phyloP scores from a whole-genome alignment of 2,113 vertebrate genomes.

The Nerophis ophidion region DNA sequence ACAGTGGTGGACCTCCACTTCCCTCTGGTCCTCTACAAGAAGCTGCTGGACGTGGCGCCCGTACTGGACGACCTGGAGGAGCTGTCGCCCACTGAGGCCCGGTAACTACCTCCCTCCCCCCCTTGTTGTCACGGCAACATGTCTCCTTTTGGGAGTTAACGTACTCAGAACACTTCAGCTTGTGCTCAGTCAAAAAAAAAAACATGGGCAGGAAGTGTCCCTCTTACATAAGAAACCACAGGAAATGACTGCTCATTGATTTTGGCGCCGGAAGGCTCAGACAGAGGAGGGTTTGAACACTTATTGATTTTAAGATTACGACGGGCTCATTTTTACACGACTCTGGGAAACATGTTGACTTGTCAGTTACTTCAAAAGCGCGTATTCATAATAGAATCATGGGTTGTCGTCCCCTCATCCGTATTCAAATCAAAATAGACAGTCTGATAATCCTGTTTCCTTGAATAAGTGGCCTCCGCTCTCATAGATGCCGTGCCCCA shows the following conservation, averaged over 20 bases:
- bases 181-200: no score
- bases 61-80: slow-evolving; percentile 89
- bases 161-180: background rate
- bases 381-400: no score
- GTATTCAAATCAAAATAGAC: no score
- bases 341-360: no score
- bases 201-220: background rate
- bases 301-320: slow-evolving; percentile 32
- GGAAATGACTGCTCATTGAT: slow-evolving; percentile 16
- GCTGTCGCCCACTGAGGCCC: slow-evolving; percentile 90
- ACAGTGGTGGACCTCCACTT: slow-evolving; percentile 96
- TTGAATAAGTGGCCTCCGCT: no score
- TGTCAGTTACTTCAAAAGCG: no score
- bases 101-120: slow-evolving; percentile 63
- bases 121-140: background rate
- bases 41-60: slow-evolving; percentile 81
- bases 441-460: no score
- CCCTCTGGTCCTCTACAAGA: slow-evolving; percentile 92
- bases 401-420: no score
- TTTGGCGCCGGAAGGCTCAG: slow-evolving; percentile 14
- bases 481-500: no score
- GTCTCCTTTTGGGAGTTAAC: background rate
- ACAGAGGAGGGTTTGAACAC: background rate
- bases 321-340: no score
- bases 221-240: slow-evolving; percentile 10